These are phyloP conservation scores for Charina bottae DNA, from an alignment of 2,113 vertebrate species.

Conservation along the genomic window DNA sequence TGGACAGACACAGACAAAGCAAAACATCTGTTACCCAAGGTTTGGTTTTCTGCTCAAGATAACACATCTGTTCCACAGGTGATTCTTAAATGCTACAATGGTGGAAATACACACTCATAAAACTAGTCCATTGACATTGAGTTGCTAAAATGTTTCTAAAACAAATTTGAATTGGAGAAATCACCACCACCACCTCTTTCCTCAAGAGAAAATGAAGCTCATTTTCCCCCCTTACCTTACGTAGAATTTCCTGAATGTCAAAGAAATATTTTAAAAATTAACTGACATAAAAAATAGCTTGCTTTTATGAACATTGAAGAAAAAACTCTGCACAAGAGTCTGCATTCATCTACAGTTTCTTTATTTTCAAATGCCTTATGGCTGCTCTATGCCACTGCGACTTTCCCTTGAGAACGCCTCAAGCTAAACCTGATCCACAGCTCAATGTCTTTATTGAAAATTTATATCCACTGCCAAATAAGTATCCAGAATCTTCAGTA, in stretches of 20 bases:
- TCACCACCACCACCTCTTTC: slow-evolving; percentile 11
- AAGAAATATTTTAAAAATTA: slow-evolving; percentile 48
- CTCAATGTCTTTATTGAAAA: background rate
- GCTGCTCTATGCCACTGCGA: background rate
- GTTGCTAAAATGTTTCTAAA: slow-evolving; percentile 32
- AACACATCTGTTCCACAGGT: slow-evolving; percentile 48
- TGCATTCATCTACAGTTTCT: slow-evolving; percentile 41
- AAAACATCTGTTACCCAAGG: slow-evolving; percentile 28
- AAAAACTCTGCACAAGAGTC: slow-evolving; percentile 60
- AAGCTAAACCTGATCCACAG: background rate
- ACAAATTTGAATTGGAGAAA: slow-evolving; percentile 30
- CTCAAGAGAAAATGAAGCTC: slow-evolving; percentile 51
- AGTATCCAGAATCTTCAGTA: background rate
- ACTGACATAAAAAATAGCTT: slow-evolving; percentile 53
- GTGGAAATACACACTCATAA: slow-evolving; percentile 28
- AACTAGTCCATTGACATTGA: slow-evolving; percentile 48
- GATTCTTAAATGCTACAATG: slow-evolving; percentile 52
- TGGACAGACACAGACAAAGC: slow-evolving; percentile 45
- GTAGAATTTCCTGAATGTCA: slow-evolving; percentile 18
- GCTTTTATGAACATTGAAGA: slow-evolving; percentile 47
- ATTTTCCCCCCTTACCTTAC: background rate
- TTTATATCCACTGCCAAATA: slow-evolving; percentile 8
- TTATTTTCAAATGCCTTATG: slow-evolving; percentile 15
- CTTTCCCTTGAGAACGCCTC: background rate
- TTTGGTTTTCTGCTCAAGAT: slow-evolving; percentile 43